phyloP scores from a whole-genome alignment of 2,888 invertebrate genomes.

The Proisotoma minuta region DNA sequence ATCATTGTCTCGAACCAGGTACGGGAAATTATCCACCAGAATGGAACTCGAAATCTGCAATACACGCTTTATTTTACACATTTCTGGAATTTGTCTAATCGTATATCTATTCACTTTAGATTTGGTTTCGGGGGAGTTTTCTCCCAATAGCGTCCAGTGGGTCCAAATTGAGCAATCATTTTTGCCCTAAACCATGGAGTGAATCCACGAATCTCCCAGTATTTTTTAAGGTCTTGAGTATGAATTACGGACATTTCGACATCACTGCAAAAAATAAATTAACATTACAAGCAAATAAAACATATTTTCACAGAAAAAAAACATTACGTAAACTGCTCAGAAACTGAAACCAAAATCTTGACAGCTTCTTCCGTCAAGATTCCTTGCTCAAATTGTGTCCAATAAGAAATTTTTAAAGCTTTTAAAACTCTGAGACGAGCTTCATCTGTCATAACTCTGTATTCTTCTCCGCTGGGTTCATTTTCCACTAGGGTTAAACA shows the following conservation, averaged over 20 bases:
- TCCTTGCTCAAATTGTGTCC: constrained; percentile 62
- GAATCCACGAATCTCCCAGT: constrained; percentile 33
- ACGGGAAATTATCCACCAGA: constrained; percentile 42
- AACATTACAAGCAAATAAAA: not conserved
- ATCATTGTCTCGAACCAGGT: constrained; percentile 53
- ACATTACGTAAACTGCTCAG: too few species aligned
- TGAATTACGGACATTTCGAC: constrained; percentile 50
- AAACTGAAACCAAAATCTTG: constrained; percentile 57
- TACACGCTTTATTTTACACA: not conserved
- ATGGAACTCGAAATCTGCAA: constrained; percentile 13
- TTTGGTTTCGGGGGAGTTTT: not conserved
- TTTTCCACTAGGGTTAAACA: constrained; percentile 52
- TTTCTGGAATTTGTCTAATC: not conserved
- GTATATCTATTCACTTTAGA: not conserved
- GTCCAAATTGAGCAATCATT: constrained; percentile 22
- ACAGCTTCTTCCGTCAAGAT: constrained; percentile 61
- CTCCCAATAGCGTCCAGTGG: not conserved
- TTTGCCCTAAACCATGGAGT: constrained; percentile 25
- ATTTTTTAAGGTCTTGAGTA: constrained; percentile 35
- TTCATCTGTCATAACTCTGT: constrained; percentile 58
- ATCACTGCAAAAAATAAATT: constrained; percentile 56
- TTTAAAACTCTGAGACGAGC: constrained; percentile 60
- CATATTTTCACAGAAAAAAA: not conserved
- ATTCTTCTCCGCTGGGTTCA: constrained; percentile 59
- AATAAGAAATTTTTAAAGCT: constrained; percentile 60